phyloP scores from a whole-genome alignment of 2,888 invertebrate genomes.

The Ptilodon capucinus region DNA sequence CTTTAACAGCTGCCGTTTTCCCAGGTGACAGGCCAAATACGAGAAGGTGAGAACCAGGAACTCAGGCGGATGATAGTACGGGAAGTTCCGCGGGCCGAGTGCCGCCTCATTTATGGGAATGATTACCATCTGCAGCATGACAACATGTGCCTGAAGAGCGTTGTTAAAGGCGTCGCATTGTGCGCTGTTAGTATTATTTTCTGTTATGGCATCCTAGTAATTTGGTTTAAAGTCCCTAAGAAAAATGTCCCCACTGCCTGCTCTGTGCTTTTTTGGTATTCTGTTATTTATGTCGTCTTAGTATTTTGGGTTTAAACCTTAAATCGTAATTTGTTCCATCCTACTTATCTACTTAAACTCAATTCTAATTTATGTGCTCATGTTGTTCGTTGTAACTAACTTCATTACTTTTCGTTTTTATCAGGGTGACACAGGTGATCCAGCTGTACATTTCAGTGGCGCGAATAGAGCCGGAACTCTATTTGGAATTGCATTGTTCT shows the following conservation, averaged over 20 bases:
- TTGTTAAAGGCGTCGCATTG: slow-evolving; percentile 64
- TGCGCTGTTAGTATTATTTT: slow-evolving; percentile 61
- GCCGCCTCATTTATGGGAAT: slow-evolving; percentile 64
- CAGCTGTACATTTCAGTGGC: slow-evolving; percentile 73
- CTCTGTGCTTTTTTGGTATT: too few species aligned
- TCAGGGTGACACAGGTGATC: slow-evolving; percentile 75
- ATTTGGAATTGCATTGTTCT: slow-evolving; percentile 70
- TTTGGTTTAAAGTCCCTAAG: too few species aligned
- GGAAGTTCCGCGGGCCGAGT: slow-evolving; percentile 53
- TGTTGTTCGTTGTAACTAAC: too few species aligned
- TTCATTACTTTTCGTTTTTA: slow-evolving; percentile 6
- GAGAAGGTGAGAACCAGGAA: slow-evolving; percentile 73
- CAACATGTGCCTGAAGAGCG: slow-evolving; percentile 67
- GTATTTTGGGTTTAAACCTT: too few species aligned
- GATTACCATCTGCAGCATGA: slow-evolving; percentile 72
- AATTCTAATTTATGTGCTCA: too few species aligned
- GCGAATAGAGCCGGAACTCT: slow-evolving; percentile 65
- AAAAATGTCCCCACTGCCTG: too few species aligned
- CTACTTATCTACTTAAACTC: too few species aligned
- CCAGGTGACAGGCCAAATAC: slow-evolving; percentile 69
- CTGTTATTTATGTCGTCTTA: too few species aligned
- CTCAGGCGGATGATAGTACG: slow-evolving; percentile 70
- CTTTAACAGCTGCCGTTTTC: slow-evolving; percentile 2
- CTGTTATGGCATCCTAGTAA: too few species aligned
- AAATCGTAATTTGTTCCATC: too few species aligned